A percentile compares a stretch with the other conserved stretches of the same genome.
Evolutionary conservation across 2,113 vertebrate genomes (phyloP).

Genomic region (Strix uralensis): DNA sequence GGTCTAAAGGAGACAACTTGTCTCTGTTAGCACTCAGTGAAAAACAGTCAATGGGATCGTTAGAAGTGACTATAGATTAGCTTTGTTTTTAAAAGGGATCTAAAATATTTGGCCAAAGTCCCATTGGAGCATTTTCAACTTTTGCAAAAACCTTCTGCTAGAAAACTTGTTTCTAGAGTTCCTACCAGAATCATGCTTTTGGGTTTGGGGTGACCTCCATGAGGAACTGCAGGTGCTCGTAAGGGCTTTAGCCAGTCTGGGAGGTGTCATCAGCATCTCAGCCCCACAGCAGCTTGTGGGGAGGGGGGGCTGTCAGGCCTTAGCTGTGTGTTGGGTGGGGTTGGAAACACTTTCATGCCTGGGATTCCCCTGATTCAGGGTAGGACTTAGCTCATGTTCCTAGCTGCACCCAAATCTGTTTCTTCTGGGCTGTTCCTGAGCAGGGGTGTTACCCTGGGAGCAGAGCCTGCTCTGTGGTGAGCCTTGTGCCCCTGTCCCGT

Average conservation of each 20-base stretch:
- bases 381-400: background rate
- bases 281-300: no score
- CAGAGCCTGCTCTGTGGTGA: background rate
- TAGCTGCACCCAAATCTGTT: background rate
- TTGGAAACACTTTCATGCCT: background rate
- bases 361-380: background rate
- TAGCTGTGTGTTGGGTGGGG: background rate
- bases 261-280: background rate
- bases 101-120: conserved; percentile 28
- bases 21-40: conserved; percentile 25
- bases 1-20: conserved; percentile 34
- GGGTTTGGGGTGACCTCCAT: background rate
- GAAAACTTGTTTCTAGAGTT: background rate
- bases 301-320: background rate
- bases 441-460: background rate
- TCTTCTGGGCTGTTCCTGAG: background rate
- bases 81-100: conserved; percentile 7
- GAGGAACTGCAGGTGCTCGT: background rate
- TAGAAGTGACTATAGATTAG: background rate
- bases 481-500: background rate
- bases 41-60: background rate
- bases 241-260: background rate
- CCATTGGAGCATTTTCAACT: background rate
- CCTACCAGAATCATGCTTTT: background rate
- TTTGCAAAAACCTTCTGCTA: background rate